A percentile compares a stretch with the other conserved stretches of the same genome.
Evolutionary conservation across 2,113 vertebrate species (phyloP).

Genomic region (Urocolius indicus): DNA sequence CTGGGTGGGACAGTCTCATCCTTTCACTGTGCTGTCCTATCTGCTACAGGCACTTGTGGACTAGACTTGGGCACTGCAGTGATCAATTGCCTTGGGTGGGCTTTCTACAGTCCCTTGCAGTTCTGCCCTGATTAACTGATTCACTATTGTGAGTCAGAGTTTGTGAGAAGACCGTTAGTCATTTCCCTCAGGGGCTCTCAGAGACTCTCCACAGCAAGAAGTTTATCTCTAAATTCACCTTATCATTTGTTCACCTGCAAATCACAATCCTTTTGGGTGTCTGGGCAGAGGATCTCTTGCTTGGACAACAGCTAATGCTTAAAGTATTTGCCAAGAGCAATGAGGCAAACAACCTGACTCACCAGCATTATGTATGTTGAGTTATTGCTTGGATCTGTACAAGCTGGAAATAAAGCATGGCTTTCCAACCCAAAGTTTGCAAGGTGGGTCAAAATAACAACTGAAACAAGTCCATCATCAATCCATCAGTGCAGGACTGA

Average conservation of each 20-base stretch:
- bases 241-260: background rate
- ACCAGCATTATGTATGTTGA: background rate
- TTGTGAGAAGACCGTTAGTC: background rate
- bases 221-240: background rate
- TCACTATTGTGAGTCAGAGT: background rate
- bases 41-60: no score
- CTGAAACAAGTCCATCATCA: background rate
- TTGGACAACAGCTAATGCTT: background rate
- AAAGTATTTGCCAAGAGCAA: background rate
- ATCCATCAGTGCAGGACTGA: background rate
- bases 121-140: background rate
- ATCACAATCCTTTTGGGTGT: background rate
- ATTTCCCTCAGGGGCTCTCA: background rate
- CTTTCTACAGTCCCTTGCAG: background rate
- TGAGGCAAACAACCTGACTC: background rate
- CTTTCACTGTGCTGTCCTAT: background rate
- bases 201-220: background rate
- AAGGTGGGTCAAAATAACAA: background rate
- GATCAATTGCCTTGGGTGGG: background rate
- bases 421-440: background rate
- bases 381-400: background rate
- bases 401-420: background rate
- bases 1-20: background rate
- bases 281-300: background rate
- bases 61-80: background rate